Conservation (phyloP, 1,140 invertebrate genomes). For the Scaptomyza montana region DNA sequence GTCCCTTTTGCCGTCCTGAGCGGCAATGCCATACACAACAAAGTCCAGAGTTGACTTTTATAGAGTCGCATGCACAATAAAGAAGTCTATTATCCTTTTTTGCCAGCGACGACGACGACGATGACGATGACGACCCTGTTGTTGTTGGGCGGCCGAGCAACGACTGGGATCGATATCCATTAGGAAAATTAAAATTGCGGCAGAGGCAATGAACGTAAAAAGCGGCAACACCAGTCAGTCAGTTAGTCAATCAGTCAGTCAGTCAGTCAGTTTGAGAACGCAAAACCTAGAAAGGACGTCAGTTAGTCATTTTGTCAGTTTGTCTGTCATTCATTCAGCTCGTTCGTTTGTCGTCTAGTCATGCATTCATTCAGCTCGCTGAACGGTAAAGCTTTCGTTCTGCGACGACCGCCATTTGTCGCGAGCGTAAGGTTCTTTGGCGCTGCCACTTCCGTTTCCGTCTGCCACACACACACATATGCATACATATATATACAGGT, state of each 20-base stretch:
- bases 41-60: conserved; percentile 83
- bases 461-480: conserved; percentile 5
- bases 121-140: conserved; percentile 15
- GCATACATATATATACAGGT: background rate
- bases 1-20: conserved; percentile 18
- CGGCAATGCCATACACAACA: conserved; percentile 65
- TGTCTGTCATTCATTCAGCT: conserved; percentile 17
- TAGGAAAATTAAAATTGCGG: conserved; percentile 84
- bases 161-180: conserved; percentile 83
- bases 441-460: conserved; percentile 62
- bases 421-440: conserved; percentile 33
- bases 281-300: conserved; percentile 2
- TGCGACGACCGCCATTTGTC: conserved; percentile 47
- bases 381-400: background rate
- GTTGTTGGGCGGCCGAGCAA: conserved; percentile 49
- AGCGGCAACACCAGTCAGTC: conserved; percentile 75
- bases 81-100: conserved; percentile 84
- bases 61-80: conserved; percentile 84
- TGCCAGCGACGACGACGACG: conserved; percentile 55
- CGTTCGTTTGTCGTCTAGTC: conserved; percentile 9
- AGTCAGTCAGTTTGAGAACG: conserved; percentile 19
- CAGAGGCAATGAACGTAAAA: conserved; percentile 84
- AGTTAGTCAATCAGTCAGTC: conserved; percentile 51
- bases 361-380: conserved; percentile 17
- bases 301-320: conserved; percentile 19